Evolutionary conservation across 1,140 invertebrate species (phyloP).

Genomic region (Temnothorax curvispinosus): DNA sequence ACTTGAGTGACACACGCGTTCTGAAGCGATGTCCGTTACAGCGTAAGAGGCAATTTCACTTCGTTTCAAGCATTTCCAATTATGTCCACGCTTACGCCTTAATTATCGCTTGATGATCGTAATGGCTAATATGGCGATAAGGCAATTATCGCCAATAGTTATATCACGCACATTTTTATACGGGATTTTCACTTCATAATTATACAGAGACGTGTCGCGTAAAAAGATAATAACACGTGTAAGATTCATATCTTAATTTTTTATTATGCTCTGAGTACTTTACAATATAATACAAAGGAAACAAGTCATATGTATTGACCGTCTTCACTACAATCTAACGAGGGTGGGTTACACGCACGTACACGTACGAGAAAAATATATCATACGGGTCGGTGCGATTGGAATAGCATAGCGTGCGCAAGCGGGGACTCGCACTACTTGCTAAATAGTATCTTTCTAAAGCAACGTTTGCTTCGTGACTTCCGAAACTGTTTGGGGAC

Average conservation of each 20-base stretch:
- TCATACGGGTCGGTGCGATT: constrained; percentile 56
- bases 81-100: constrained; percentile 2
- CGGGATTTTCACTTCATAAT: constrained; percentile 8
- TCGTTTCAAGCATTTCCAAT: constrained; percentile 8
- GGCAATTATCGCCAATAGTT: neutral
- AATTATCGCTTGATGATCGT: neutral
- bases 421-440: constrained; percentile 67
- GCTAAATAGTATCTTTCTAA: constrained; percentile 67
- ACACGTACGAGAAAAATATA: constrained; percentile 47
- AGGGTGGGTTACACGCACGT: constrained; percentile 38
- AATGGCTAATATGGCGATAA: neutral
- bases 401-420: constrained; percentile 61
- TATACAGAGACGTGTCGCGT: neutral
- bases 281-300: constrained; percentile 81
- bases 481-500: constrained; percentile 31
- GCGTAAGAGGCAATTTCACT: constrained; percentile 61
- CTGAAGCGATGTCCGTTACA: constrained; percentile 34
- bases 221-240: neutral
- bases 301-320: constrained; percentile 57
- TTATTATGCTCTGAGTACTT: constrained; percentile 79
- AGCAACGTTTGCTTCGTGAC: constrained; percentile 50
- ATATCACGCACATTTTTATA: neutral
- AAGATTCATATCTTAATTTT: constrained; percentile 75
- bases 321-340: constrained; percentile 49
- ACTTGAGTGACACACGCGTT: constrained; percentile 1